phyloP scores from a whole-genome alignment of 92 coral and sea anemone species.

The Desmophyllum pertusum region DNA sequence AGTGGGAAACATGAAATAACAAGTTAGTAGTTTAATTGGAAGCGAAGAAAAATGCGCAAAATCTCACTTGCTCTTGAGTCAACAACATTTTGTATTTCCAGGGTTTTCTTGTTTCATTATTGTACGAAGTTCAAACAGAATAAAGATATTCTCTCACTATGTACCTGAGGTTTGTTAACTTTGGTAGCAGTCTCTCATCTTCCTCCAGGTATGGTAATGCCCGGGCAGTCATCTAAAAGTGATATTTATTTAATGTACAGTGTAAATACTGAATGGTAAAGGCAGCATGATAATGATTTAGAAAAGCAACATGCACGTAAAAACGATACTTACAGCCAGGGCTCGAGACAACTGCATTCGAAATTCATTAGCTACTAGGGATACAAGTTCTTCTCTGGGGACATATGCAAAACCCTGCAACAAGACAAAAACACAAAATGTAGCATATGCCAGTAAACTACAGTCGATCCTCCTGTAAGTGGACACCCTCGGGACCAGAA shows the following conservation, averaged over 20 bases:
- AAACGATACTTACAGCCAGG: conserved; percentile 79
- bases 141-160: no score
- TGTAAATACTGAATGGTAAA: no score
- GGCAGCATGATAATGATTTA: background rate
- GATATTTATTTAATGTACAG: background rate
- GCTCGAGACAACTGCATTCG: conserved; percentile 87
- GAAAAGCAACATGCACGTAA: background rate
- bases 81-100: no score
- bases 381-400: conserved; percentile 82
- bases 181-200: conserved; percentile 93
- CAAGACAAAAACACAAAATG: background rate
- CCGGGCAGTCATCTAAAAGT: conserved; percentile 83
- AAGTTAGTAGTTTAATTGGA: no score
- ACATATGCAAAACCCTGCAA: conserved; percentile 91
- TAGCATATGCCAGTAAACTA: background rate
- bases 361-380: conserved; percentile 87
- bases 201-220: conserved; percentile 94
- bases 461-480: no score
- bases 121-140: no score
- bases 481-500: no score
- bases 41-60: no score
- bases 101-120: no score
- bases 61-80: no score
- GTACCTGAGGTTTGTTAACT: conserved; percentile 90
- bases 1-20: no score